Evolutionary conservation across 2,113 vertebrate species (phyloP).

Genomic region (Bungarus multicinctus): DNA sequence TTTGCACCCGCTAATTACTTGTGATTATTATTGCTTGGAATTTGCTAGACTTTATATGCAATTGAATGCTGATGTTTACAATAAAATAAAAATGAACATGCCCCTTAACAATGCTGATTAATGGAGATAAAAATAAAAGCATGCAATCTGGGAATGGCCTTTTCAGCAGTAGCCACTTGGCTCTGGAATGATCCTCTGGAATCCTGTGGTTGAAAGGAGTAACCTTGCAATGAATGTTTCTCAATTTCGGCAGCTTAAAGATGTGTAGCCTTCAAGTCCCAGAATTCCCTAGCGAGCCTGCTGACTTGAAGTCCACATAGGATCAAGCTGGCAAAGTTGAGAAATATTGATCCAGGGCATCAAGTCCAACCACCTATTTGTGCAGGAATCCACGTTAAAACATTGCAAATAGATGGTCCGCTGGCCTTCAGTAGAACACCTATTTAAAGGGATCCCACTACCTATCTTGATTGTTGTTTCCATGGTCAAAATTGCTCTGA

Average conservation of each 20-base stretch:
- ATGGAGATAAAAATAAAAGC: background rate
- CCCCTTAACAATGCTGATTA: background rate
- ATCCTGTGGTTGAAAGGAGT: background rate
- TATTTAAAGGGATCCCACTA: background rate
- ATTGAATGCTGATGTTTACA: background rate
- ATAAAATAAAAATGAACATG: background rate
- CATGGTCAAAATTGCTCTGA: background rate
- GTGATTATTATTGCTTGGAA: background rate
- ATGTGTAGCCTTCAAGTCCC: background rate
- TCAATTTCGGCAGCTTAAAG: background rate
- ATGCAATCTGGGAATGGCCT: background rate
- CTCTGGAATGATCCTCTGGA: background rate
- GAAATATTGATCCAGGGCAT: background rate
- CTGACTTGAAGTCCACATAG: background rate
- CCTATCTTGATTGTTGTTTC: background rate
- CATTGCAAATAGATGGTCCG: background rate
- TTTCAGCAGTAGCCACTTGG: background rate
- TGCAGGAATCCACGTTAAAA: background rate
- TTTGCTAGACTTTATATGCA: background rate
- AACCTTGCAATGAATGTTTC: background rate
- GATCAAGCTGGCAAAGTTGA: background rate
- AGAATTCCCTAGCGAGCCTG: background rate
- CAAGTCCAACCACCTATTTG: background rate
- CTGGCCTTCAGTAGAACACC: background rate
- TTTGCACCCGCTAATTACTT: background rate